Base-by-base conservation (phyloP, 2,113 vertebrate genomes). In the Actenoides hombroni region DNA sequence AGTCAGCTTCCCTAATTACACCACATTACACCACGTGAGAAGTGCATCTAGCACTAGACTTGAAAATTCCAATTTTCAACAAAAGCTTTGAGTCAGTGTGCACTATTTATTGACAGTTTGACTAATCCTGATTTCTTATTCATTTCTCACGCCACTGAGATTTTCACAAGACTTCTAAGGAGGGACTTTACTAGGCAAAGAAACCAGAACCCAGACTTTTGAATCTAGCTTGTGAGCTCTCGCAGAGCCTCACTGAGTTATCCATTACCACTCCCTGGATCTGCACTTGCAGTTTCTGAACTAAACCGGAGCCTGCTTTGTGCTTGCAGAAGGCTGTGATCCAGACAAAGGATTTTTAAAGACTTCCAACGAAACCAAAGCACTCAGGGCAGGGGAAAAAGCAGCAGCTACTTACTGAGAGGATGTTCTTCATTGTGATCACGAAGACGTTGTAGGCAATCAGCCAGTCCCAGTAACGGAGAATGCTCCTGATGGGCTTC, bases 381-480 rank as follows among this genome's bases (percentile, higher is more conserved):
- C 14, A 59, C 81, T 74, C 64, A 26, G 29, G 11, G 39, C 33
- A 28, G 53, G 73, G 74, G 42, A 78, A 81, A 48, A 86, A 29
- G 31, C 88, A 68, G 13, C 11, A 33, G 64, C 17, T 53, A 91
- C 98, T 98, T 92, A 99, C 99, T 5, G 99, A 99, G 23, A 99
- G 98, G 92, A 99, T 98, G 80, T 99, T 99, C 97, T 99, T 99
- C 99, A 99, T 99, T 10, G 99, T 99, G 97, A 99, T 99, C n/a
- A 99, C 99, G 15, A 99, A 99, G 74, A 99, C 97, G 4, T 99
- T 99, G 98, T 99, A 99, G 15, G 99, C 99, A 68, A 99, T 99
- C 88, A 99, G 98, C 98, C 99, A 99, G 97, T 99, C 99, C 99
- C 99, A 99, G 96, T 99, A 99, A 90, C 98, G 99, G 31, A 99